Conservation (phyloP, 2,888 invertebrate genomes). For the Beris morrisii region DNA sequence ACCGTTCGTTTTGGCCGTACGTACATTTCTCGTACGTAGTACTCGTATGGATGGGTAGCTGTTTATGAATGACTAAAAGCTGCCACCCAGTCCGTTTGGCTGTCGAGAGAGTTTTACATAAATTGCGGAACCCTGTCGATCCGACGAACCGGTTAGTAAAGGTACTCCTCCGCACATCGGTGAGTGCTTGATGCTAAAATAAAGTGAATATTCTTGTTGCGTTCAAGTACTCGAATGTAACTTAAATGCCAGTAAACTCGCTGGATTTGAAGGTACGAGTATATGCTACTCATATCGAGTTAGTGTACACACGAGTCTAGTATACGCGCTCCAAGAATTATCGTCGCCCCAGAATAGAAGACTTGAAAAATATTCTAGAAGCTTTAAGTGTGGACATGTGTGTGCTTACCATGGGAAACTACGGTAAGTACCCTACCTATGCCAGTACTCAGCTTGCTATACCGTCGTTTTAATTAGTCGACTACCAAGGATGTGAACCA, state of each 20-base stretch:
- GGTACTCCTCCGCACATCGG: slow-evolving; percentile 9
- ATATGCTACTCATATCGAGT: no score
- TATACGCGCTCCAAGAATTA: slow-evolving; percentile 26
- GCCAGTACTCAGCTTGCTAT: slow-evolving; percentile 21
- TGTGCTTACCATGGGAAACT: slow-evolving; percentile 8
- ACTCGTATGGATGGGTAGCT: background rate
- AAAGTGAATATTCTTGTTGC: slow-evolving; percentile 39
- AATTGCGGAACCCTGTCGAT: slow-evolving; percentile 34
- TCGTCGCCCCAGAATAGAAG: slow-evolving; percentile 19
- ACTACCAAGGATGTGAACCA: slow-evolving; percentile 29
- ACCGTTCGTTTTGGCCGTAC: no score
- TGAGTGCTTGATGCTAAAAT: slow-evolving; percentile 30
- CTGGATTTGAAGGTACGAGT: background rate
- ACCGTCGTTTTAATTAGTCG: slow-evolving; percentile 37
- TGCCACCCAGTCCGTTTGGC: slow-evolving; percentile 9
- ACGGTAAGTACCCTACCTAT: background rate
- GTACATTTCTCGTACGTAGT: background rate
- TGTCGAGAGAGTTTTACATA: slow-evolving; percentile 21
- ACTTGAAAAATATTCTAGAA: slow-evolving; percentile 23
- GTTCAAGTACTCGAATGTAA: slow-evolving; percentile 37
- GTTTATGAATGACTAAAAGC: slow-evolving; percentile 28
- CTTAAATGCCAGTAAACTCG: slow-evolving; percentile 33
- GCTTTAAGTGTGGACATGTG: background rate
- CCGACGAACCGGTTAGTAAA: slow-evolving; percentile 36
- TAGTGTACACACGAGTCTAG: slow-evolving; percentile 13